Evolutionary conservation across 2,888 invertebrate genomes (phyloP).

Genomic region (Cephus pygmeus): DNA sequence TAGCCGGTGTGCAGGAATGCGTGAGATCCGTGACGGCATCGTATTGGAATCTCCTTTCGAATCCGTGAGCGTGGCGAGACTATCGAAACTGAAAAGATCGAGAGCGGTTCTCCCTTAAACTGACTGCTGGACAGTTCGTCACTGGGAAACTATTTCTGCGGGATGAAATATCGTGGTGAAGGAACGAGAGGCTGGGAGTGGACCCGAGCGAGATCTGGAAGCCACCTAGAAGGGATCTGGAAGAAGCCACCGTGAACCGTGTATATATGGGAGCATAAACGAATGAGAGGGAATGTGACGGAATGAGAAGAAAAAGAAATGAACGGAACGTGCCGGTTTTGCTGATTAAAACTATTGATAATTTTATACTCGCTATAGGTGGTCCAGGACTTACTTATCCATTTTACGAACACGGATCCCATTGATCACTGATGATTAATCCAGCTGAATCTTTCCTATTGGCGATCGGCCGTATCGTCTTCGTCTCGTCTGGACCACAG

Average conservation of each 20-base stretch:
- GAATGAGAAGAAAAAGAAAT: slow-evolving; percentile 3
- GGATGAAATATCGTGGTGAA: not conserved
- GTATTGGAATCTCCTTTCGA: slow-evolving; percentile 57
- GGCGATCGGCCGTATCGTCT: not conserved
- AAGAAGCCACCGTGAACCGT: no score
- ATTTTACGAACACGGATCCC: slow-evolving; percentile 46
- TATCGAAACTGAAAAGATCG: slow-evolving; percentile 28
- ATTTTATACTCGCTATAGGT: slow-evolving; percentile 7
- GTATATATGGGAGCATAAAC: not conserved
- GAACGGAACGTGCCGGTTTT: not conserved
- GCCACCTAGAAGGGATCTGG: not conserved
- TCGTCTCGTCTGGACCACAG: not conserved
- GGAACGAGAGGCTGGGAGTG: not conserved
- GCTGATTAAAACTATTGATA: not conserved
- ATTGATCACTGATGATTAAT: slow-evolving; percentile 50
- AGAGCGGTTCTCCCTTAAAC: not conserved
- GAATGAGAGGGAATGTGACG: slow-evolving; percentile 2
- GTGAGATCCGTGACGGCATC: slow-evolving; percentile 55
- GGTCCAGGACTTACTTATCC: not conserved
- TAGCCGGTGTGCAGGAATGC: slow-evolving; percentile 44
- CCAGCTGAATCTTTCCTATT: not conserved
- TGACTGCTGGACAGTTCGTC: no score
- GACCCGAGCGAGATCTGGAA: not conserved
- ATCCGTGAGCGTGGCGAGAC: slow-evolving; percentile 51
- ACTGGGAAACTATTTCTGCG: not conserved